Percentiles rank a stretch among this genome's conserved stretches.
Evolutionary conservation across 2,888 invertebrate species (phyloP).

Genomic region (Tholera decimalis): DNA sequence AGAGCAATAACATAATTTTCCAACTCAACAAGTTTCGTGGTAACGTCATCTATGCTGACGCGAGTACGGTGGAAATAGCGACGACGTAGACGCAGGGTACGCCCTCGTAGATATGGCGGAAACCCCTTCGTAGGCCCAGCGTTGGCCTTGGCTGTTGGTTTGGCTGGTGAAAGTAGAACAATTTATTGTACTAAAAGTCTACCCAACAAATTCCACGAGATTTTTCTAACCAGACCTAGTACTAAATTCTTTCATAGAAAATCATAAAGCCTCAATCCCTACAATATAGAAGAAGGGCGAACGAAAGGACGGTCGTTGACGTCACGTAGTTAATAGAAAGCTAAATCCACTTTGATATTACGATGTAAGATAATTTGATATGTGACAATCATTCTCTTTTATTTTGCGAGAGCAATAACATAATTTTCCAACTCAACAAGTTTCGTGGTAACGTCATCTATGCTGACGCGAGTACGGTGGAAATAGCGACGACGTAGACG

Average conservation of each 20-base stretch:
- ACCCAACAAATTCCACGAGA: background rate
- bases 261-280: slow-evolving; percentile 15
- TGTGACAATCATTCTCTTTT: slow-evolving; percentile 30
- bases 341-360: slow-evolving; percentile 27
- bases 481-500: background rate
- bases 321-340: slow-evolving; percentile 21
- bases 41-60: background rate
- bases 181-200: background rate
- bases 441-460: slow-evolving; percentile 5
- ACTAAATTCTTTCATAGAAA: slow-evolving; percentile 4
- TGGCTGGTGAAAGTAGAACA: slow-evolving; percentile 5
- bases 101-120: background rate
- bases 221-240: background rate
- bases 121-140: background rate
- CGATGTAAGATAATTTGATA: slow-evolving; percentile 35
- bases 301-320: slow-evolving; percentile 24
- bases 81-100: background rate
- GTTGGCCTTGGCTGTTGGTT: no score
- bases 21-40: slow-evolving; percentile 30
- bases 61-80: background rate
- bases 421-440: slow-evolving; percentile 30
- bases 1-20: slow-evolving; percentile 16
- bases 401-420: slow-evolving; percentile 26
- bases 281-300: slow-evolving; percentile 17
- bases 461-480: background rate